A percentile compares a stretch with the other conserved stretches of the same genome.
These are phyloP conservation scores for Calcarius lapponicus DNA, from an alignment of 2,797 vertebrate species.

Conservation along the genomic window DNA sequence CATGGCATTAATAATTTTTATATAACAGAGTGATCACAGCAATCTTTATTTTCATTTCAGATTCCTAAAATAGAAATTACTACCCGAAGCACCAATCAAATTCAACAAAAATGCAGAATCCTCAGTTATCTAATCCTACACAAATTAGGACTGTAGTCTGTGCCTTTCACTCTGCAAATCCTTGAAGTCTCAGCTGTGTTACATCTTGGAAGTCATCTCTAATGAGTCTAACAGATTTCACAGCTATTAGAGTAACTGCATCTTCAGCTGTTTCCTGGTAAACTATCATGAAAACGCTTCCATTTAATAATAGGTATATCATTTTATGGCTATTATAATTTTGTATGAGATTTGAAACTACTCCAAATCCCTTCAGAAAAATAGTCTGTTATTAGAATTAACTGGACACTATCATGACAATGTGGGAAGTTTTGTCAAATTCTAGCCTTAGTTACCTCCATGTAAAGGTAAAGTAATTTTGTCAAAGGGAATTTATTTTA, in stretches of 20 bases:
- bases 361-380: background rate
- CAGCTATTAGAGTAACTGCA: background rate
- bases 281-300: background rate
- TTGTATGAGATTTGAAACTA: background rate
- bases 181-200: background rate
- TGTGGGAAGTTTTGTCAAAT: background rate
- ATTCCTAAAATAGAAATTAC: background rate
- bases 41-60: background rate
- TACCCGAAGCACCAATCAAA: background rate
- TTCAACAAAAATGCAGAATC: rapidly evolving
- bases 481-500: background rate
- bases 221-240: background rate
- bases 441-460: background rate
- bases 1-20: background rate
- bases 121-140: background rate
- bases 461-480: background rate
- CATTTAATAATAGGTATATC: background rate
- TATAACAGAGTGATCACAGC: background rate
- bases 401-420: background rate
- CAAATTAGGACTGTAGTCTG: background rate
- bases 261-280: background rate
- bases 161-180: background rate
- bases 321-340: background rate
- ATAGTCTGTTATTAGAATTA: background rate
- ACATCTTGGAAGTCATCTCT: background rate